phyloP scores from a whole-genome alignment of 2,113 vertebrate species.

The Oryzias woworae region DNA sequence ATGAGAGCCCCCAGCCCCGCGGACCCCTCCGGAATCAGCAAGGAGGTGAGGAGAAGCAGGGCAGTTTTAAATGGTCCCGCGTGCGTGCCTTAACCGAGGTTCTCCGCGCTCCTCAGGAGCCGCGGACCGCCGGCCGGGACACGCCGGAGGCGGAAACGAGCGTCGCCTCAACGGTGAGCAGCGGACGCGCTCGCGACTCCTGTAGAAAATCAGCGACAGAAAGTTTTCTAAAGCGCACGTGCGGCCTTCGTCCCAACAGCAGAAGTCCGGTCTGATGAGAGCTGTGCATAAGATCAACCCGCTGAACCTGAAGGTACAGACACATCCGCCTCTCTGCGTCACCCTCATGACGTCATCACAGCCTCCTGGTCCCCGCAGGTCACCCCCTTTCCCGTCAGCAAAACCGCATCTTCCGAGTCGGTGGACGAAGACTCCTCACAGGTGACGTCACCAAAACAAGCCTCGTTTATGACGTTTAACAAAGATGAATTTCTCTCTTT shows the following conservation, averaged over 20 bases:
- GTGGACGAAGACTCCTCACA: conserved; percentile 39
- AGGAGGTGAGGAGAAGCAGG: conserved; percentile 25
- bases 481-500: too few relatives aligned
- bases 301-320: conserved; percentile 61
- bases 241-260: background rate
- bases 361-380: conserved; percentile 9
- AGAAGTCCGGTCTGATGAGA: conserved; percentile 52
- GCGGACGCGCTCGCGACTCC: background rate
- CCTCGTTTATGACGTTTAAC: too few relatives aligned
- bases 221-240: background rate
- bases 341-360: too few relatives aligned
- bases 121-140: conserved; percentile 21
- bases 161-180: conserved; percentile 27
- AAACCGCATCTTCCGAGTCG: conserved; percentile 44
- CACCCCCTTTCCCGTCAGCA: background rate
- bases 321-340: background rate
- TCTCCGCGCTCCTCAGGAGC: conserved; percentile 34
- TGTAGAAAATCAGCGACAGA: conserved; percentile 4
- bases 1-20: conserved; percentile 27
- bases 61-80: too few relatives aligned
- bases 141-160: background rate
- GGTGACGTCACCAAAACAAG: conserved; percentile 25
- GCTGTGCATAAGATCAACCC: conserved; percentile 67
- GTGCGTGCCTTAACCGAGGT: too few relatives aligned
- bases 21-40: conserved; percentile 34